Percentiles rank a stretch among this genome's conserved stretches.
These are phyloP conservation scores for Fringilla coelebs DNA, from an alignment of 2,797 vertebrate species.

Conservation along the genomic window DNA sequence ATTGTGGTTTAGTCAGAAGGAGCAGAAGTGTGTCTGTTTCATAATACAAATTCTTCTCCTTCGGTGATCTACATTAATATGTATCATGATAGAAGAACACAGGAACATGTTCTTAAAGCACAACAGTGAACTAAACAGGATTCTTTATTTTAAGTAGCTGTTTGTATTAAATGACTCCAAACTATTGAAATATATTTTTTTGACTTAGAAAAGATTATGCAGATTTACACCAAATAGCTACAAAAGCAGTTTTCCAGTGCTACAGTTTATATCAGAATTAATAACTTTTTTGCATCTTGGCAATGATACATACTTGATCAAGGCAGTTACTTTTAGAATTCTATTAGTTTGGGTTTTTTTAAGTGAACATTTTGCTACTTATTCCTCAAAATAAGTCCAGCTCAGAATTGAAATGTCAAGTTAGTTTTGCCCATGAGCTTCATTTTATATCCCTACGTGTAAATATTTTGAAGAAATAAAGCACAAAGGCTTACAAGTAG, in stretches of 20 bases:
- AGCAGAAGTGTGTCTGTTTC: not conserved
- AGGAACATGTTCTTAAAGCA: not conserved
- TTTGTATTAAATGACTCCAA: not conserved
- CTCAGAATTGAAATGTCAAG: not conserved
- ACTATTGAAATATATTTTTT: not conserved
- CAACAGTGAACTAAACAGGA: not conserved
- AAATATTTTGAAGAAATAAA: not conserved
- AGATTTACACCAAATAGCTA: not conserved
- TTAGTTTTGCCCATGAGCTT: not conserved
- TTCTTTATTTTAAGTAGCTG: not conserved
- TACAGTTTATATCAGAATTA: not conserved
- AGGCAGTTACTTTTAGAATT: not conserved
- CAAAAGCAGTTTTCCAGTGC: not conserved
- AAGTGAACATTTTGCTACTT: not conserved
- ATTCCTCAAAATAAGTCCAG: not conserved
- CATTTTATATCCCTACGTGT: not conserved
- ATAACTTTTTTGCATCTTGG: not conserved
- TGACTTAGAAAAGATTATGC: not conserved
- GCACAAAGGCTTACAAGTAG: not conserved
- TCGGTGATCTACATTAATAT: not conserved
- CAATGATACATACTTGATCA: not conserved
- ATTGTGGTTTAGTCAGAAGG: not conserved
- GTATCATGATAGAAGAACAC: fast-evolving
- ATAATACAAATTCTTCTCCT: not conserved
- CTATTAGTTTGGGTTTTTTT: not conserved